Evolutionary conservation across 2,113 vertebrate species (phyloP).

Genomic region (Neopipo cinnamomea): DNA sequence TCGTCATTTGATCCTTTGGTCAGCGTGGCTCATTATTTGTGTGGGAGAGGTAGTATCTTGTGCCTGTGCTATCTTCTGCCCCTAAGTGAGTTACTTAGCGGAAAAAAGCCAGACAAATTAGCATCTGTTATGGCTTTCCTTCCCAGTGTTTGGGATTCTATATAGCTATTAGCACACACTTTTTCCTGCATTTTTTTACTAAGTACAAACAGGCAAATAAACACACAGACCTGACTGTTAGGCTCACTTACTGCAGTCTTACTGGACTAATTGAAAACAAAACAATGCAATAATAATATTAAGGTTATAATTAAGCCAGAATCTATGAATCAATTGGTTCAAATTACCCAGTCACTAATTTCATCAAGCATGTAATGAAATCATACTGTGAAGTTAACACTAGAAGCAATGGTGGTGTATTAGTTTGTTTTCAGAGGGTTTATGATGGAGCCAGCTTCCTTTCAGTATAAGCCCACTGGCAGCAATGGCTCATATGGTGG

Average conservation of each 20-base stretch:
- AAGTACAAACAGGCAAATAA: not conserved
- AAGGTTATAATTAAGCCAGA: not conserved
- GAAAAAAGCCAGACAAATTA: not conserved
- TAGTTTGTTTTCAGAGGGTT: not conserved
- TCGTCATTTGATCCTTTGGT: not conserved
- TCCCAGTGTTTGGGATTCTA: not conserved
- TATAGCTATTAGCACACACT: not conserved
- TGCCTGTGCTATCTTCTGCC: not conserved
- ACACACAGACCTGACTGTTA: not conserved
- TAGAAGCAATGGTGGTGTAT: not conserved
- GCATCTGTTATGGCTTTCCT: not conserved
- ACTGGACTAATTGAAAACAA: not conserved
- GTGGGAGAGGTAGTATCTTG: not conserved
- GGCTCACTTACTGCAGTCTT: not conserved
- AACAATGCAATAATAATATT: not conserved
- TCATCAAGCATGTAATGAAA: not conserved
- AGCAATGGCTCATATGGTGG: fast-evolving
- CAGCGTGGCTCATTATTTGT: not conserved
- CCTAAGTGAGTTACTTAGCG: not conserved
- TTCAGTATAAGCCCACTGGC: not conserved
- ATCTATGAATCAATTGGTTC: conserved; percentile 24
- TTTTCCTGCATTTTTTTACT: not conserved
- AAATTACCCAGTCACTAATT: not conserved
- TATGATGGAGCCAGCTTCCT: not conserved
- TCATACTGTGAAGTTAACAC: not conserved